Conservation (phyloP, 1,140 invertebrate genomes). For the Ips typographus region DNA sequence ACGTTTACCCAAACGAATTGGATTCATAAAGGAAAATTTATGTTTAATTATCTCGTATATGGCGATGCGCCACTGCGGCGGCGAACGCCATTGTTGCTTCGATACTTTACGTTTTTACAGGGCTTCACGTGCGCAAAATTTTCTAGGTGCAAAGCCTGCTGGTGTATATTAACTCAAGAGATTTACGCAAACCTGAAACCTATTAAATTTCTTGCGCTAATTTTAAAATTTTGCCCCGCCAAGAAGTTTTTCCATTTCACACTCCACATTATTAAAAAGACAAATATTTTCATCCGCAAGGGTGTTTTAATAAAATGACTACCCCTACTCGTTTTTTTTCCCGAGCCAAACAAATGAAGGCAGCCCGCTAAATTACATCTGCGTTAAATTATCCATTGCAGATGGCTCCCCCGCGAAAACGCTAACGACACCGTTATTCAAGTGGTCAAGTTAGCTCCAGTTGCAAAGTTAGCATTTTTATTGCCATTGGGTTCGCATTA, state of each 20-base stretch:
- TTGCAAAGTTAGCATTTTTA: slow-evolving; percentile 26
- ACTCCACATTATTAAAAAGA: too few relatives aligned
- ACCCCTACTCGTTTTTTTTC: not conserved
- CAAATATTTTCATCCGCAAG: too few relatives aligned
- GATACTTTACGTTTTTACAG: too few relatives aligned
- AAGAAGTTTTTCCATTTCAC: too few relatives aligned
- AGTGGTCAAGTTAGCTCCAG: slow-evolving; percentile 24
- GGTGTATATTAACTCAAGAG: too few relatives aligned
- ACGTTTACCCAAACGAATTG: slow-evolving; percentile 26
- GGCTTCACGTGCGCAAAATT: too few relatives aligned
- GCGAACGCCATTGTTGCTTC: not conserved
- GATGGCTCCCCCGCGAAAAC: slow-evolving; percentile 30
- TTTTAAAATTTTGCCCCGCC: too few relatives aligned
- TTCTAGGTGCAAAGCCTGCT: too few relatives aligned
- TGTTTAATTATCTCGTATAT: slow-evolving; percentile 21
- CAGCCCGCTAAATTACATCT: slow-evolving; percentile 15
- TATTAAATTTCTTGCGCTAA: too few relatives aligned
- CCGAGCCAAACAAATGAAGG: slow-evolving; percentile 13
- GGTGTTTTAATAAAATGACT: too few relatives aligned
- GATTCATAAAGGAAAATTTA: slow-evolving; percentile 28
- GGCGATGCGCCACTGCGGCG: slow-evolving; percentile 10
- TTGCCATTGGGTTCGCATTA: slow-evolving; percentile 18
- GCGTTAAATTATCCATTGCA: slow-evolving; percentile 29
- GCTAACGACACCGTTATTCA: slow-evolving; percentile 30
- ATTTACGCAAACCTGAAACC: too few relatives aligned